Conservation (phyloP, 2,797 vertebrate genomes). For the Micrastur ruficollis region DNA sequence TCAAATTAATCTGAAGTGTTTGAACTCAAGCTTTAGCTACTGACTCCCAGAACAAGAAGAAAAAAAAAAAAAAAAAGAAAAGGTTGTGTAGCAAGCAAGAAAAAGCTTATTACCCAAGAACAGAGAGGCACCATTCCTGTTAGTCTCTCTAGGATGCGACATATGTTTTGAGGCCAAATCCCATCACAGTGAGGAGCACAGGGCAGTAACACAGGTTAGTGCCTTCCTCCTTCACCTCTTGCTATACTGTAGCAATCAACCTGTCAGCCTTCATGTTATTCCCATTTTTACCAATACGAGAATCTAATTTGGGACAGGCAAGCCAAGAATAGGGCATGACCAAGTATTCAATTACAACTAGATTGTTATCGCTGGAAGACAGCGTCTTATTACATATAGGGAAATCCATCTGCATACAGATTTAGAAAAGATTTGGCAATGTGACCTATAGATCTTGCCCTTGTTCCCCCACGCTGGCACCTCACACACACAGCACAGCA, state of each 20-base stretch:
- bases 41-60: neutral
- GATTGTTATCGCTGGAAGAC: neutral
- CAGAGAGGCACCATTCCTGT: neutral
- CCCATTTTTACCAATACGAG: neutral
- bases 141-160: rapidly evolving
- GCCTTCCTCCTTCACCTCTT: neutral
- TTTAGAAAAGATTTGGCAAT: neutral
- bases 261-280: neutral
- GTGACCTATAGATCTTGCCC: neutral
- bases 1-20: neutral
- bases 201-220: rapidly evolving
- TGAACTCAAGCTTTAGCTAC: neutral
- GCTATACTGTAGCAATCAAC: neutral
- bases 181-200: neutral
- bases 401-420: neutral
- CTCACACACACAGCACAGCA: neutral
- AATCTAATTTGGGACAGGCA: neutral
- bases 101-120: neutral
- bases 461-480: neutral
- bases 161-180: neutral
- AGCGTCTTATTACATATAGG: neutral
- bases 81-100: neutral
- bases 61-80: no score
- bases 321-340: neutral
- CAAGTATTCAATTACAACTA: neutral